Evolutionary conservation across 2,113 vertebrate species (phyloP).

Genomic region (Bambusicola thoracicus): DNA sequence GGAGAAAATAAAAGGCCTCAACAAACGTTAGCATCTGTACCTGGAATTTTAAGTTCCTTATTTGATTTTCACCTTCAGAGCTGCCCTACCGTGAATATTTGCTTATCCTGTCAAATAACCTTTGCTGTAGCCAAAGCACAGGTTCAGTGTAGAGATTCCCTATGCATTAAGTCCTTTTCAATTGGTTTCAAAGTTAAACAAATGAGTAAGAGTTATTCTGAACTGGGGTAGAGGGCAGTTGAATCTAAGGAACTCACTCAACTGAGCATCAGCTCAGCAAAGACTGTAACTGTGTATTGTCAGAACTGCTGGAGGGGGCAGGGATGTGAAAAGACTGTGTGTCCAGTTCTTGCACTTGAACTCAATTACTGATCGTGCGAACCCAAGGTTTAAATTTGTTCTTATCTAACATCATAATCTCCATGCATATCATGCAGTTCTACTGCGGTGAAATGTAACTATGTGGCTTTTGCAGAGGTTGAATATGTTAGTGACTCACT

Average conservation of each 20-base stretch:
- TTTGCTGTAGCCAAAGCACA: not conserved
- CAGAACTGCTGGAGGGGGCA: not conserved
- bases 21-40: not conserved
- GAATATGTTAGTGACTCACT: not conserved
- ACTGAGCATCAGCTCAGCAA: not conserved
- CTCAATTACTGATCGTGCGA: not conserved
- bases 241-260: not conserved
- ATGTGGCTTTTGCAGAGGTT: not conserved
- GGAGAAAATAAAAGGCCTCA: not conserved
- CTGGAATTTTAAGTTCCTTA: not conserved
- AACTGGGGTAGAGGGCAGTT: not conserved
- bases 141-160: not conserved
- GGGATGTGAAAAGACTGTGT: not conserved
- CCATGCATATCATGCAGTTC: not conserved
- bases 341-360: not conserved
- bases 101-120: not conserved
- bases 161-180: not conserved
- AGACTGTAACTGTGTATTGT: not conserved
- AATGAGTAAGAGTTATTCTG: not conserved
- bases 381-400: not conserved
- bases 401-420: not conserved
- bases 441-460: not conserved
- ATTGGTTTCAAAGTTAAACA: not conserved
- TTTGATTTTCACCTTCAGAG: not conserved
- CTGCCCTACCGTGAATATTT: not conserved